phyloP scores from a whole-genome alignment of 1,140 invertebrate species.

The Eumaeus atala region DNA sequence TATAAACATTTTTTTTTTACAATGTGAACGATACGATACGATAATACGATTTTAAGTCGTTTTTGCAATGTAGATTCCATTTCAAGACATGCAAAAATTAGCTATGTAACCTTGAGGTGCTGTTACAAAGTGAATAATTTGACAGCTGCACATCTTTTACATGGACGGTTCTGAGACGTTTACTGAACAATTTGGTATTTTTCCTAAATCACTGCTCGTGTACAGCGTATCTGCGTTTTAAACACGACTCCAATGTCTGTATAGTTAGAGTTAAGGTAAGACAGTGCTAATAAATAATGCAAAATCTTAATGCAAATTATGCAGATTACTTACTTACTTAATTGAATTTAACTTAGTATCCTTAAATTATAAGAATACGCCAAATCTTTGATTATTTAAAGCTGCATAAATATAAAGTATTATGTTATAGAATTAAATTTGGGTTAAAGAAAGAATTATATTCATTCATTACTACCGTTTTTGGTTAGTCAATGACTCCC shows the following conservation, averaged over 20 bases:
- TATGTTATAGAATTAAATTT: neutral
- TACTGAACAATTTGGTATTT: no score
- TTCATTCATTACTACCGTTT: neutral
- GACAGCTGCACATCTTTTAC: neutral
- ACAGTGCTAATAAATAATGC: neutral
- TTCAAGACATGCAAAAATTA: neutral
- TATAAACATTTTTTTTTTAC: no score
- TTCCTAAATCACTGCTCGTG: no score
- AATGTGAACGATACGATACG: no score
- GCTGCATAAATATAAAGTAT: conserved; percentile 2
- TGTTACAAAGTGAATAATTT: neutral
- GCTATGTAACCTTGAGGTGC: neutral
- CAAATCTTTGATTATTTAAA: neutral
- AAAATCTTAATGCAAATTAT: neutral
- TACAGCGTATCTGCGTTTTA: no score
- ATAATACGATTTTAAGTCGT: no score
- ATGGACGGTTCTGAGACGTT: no score
- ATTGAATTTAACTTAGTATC: conserved; percentile 2
- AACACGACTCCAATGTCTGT: no score
- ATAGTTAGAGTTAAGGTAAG: neutral
- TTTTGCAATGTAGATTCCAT: no score
- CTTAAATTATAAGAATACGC: neutral
- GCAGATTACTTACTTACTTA: neutral
- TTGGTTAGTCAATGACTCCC: neutral
- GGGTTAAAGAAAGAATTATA: neutral